A percentile compares a stretch with the other conserved stretches of the same genome.
Evolutionary conservation across 2,113 vertebrate genomes (phyloP).

Genomic region (Pyrgilauda ruficollis): DNA sequence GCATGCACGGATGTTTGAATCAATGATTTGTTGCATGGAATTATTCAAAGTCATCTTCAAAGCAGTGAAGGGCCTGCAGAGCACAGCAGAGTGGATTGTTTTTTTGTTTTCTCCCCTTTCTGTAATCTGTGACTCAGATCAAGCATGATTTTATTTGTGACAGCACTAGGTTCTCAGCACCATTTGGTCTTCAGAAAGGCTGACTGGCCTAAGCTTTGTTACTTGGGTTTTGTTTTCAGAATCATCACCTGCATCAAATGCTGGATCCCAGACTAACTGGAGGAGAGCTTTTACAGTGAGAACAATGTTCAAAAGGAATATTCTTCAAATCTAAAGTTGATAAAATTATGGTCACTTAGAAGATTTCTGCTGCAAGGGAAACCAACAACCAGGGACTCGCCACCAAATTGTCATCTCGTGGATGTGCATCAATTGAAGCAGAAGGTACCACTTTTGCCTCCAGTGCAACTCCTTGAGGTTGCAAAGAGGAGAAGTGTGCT

Average conservation of each 20-base stretch:
- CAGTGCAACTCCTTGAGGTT: neutral
- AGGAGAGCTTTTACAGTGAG: neutral
- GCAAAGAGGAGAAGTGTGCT: neutral
- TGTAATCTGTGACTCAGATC: neutral
- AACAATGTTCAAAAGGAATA: neutral
- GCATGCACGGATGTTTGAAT: neutral
- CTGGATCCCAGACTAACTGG: neutral
- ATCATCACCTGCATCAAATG: neutral
- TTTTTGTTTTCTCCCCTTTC: neutral
- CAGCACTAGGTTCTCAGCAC: neutral
- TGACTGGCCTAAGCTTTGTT: fast-evolving
- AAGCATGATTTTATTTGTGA: neutral
- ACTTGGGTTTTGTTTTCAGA: neutral
- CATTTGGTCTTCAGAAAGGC: neutral
- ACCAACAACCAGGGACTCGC: neutral
- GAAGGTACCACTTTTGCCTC: neutral
- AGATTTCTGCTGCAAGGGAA: neutral
- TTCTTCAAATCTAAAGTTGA: neutral
- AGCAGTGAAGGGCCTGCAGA: neutral
- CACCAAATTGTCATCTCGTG: neutral
- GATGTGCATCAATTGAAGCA: neutral
- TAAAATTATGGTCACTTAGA: neutral
- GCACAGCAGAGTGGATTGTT: neutral
- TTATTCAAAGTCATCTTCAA: neutral
- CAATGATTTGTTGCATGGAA: neutral